phyloP scores from a whole-genome alignment of 1,140 invertebrate species.

The Pachyrhynchus sulphureomaculatus region DNA sequence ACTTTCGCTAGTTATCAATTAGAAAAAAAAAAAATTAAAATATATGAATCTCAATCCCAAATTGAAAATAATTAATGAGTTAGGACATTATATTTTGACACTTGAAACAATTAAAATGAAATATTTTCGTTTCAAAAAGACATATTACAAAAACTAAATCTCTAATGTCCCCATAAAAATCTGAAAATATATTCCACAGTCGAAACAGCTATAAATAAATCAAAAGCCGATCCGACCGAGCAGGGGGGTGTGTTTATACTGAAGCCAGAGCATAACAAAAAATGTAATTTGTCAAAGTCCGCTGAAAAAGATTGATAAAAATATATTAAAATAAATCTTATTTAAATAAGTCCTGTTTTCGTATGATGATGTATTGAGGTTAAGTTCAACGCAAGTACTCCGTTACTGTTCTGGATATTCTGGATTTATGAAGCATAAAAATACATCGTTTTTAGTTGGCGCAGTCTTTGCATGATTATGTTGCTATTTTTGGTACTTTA shows the following conservation, averaged over 20 bases:
- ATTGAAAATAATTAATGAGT: slow-evolving; percentile 2
- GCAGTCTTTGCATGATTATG: background rate
- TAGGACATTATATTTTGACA: background rate
- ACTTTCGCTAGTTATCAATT: no score
- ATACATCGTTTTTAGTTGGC: slow-evolving; percentile 17
- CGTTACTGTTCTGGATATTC: slow-evolving; percentile 31
- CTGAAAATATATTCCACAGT: slow-evolving; percentile 16
- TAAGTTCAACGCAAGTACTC: slow-evolving; percentile 31
- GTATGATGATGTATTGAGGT: slow-evolving; percentile 36
- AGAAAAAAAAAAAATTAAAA: no score
- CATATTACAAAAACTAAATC: slow-evolving; percentile 18
- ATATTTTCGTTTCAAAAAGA: slow-evolving; percentile 5
- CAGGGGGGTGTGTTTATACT: slow-evolving; percentile 3
- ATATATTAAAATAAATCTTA: slow-evolving; percentile 38
- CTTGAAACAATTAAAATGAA: slow-evolving; percentile 1
- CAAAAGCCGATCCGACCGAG: slow-evolving; percentile 17
- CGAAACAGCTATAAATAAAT: slow-evolving; percentile 27
- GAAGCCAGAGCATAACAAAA: slow-evolving; percentile 17
- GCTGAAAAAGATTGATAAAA: slow-evolving; percentile 33
- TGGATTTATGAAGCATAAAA: slow-evolving; percentile 32
- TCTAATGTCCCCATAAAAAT: slow-evolving; percentile 26
- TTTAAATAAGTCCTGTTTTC: slow-evolving; percentile 37
- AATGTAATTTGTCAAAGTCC: slow-evolving; percentile 33
- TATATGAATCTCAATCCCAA: no score
- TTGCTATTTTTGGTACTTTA: background rate